Base-by-base conservation (phyloP, 2,888 invertebrate species). In the Brachyopa scutellaris region DNA sequence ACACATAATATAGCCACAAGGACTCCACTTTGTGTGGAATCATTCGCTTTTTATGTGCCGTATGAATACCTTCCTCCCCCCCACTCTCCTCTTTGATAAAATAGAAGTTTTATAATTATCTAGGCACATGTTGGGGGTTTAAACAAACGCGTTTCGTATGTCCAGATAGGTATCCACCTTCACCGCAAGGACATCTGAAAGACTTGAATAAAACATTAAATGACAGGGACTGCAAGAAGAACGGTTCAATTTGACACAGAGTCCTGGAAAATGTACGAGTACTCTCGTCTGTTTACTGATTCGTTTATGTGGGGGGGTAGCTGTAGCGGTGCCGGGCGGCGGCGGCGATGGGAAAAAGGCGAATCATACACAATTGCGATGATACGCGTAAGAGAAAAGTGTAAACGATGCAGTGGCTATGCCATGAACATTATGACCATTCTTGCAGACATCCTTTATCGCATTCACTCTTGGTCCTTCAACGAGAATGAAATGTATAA, bases 41-140 rank as follows among this genome's bases (percentile, higher is more conserved):
- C n/a, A 21, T 59, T 26, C 31, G 9, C 13, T 55, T 7, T 1
- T 55, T n/a, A n/a, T n/a, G n/a, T n/a, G n/a, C n/a, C n/a, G n/a
- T n/a, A n/a, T n/a, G n/a, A n/a, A n/a, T n/a, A n/a, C n/a, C n/a
- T 26, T 11, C 21, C 23, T 36, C 21, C 31, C 29, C 9, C 29
- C 8, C 17, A 2, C n/a, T 23, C 6, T 29, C 31, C 11, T 13
- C 31, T 61, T 6, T 15, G 11, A 49, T 57, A 61, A 76, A 80
- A 76, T 80, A 70, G 51, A 76, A 70, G 62, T 70, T 80, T 76
- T 70, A 77, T 77, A 70, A 77, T 74, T 69, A 80, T 76, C 61
- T 38, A 42, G 61, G 62, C 80, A 80, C 47, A 80, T 70, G 77
- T 82, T 70, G 59, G 57, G 5, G 55, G 55, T 17, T 40, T 23